phyloP scores from a whole-genome alignment of 1,140 invertebrate genomes.

The Nasonia giraulti region DNA sequence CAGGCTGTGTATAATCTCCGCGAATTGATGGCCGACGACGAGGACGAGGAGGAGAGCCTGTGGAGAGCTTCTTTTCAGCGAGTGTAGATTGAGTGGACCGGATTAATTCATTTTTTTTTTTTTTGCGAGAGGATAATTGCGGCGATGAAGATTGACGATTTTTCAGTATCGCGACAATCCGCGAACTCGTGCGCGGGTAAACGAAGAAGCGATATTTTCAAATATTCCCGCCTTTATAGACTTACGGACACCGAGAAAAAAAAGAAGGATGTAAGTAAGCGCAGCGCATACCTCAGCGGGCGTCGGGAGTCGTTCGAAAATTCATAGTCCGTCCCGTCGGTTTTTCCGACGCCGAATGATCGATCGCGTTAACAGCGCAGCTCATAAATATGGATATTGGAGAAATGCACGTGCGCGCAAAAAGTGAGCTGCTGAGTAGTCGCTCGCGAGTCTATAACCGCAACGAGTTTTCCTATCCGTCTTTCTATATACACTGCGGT shows the following conservation, averaged over 20 bases:
- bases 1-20: neutral
- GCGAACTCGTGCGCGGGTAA: neutral
- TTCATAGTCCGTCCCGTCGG: neutral
- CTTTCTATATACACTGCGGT: too few relatives aligned
- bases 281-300: neutral
- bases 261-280: neutral
- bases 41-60: neutral
- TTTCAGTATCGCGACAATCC: neutral
- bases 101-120: neutral
- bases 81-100: neutral
- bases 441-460: neutral
- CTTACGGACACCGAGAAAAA: neutral
- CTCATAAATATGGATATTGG: neutral
- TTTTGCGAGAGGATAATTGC: neutral
- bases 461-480: too few relatives aligned
- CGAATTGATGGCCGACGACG: neutral
- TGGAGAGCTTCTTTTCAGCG: conserved; percentile 3
- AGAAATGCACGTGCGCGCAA: neutral
- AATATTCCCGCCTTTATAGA: too few relatives aligned
- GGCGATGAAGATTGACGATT: neutral
- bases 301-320: neutral
- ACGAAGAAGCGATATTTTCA: neutral
- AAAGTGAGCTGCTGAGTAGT: neutral
- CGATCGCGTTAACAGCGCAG: neutral
- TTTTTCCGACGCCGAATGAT: neutral